phyloP scores from a whole-genome alignment of 2,888 invertebrate genomes.

The Calliscelio sp. region DNA sequence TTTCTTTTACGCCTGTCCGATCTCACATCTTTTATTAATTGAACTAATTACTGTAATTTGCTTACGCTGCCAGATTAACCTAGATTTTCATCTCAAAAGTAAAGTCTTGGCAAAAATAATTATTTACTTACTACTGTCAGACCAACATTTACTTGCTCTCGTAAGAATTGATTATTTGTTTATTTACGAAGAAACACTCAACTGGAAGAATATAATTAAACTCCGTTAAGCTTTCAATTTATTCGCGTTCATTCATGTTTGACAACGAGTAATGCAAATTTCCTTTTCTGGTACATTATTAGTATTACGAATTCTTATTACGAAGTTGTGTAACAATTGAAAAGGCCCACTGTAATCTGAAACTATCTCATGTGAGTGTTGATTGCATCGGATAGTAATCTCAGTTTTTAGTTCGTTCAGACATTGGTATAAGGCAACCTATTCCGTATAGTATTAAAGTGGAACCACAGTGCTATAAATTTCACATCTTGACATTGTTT shows the following conservation, averaged over 20 bases:
- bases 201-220: background rate
- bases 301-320: background rate
- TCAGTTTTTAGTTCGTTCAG: slow-evolving; percentile 82
- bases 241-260: no score
- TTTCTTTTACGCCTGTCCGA: background rate
- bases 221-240: background rate
- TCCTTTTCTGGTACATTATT: background rate
- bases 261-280: no score
- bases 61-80: background rate
- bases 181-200: background rate
- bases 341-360: slow-evolving; percentile 79
- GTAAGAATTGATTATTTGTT: background rate
- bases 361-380: slow-evolving; percentile 77
- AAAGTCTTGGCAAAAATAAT: background rate
- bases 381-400: slow-evolving; percentile 84
- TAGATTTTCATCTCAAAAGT: background rate
- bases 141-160: background rate
- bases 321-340: background rate
- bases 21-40: slow-evolving; percentile 18
- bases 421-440: slow-evolving; percentile 76
- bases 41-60: slow-evolving; percentile 1
- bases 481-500: slow-evolving; percentile 41
- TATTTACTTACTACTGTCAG: background rate
- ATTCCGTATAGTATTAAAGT: slow-evolving; percentile 40
- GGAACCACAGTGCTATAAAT: slow-evolving; percentile 20